Base-by-base conservation (phyloP, 2,888 invertebrate genomes). In the Hirtodrosophila histrioides region DNA sequence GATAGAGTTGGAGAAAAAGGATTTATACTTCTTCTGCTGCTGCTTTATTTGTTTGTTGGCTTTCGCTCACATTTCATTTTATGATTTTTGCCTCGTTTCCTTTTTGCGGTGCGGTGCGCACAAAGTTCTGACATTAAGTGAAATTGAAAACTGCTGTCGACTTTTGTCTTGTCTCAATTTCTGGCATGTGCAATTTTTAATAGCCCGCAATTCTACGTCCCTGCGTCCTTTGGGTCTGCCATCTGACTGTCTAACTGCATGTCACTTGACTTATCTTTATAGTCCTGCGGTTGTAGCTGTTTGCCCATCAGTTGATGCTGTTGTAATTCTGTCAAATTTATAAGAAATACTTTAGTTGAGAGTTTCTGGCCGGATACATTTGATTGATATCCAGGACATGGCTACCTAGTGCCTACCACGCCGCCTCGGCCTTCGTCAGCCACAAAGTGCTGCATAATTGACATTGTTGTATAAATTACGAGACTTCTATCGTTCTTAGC, bases 101-200 rank as follows among this genome's bases (percentile, higher is more conserved):
- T 24, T 31, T 49, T 39, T 77, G 57, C 61, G 58, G 60, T 77
- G 57, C 61, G 58, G 60, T 73, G 44, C 23, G 43, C 69, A 57
- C 63, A 56, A 66, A 71, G 53, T 67, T 69, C 66, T 53, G 68
- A 74, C 78, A 78, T 81, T 86, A 86, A 84, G 81, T 81, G 87
- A 86, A 82, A 82, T 82, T 82, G 87, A 82, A 82, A 84, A 78
- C 75, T 69, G 60, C 60, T 70, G 75, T 69, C 81, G 63, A 63
- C 69, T 67, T 72, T 72, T 61, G 64, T 75, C 81, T 80, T 80
- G 67, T 84, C 81, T 69, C 70, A 69, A 83, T 80, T 75, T 78
- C 73, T 86, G 86, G 74, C 81, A 86, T 86, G 77, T 81, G 69
- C 85, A 77, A 63, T 84, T 86, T 83, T 84, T 77, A 86, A 82